Base-by-base conservation (phyloP, 2,888 invertebrate genomes). In the Gymnosoma rotundatum region DNA sequence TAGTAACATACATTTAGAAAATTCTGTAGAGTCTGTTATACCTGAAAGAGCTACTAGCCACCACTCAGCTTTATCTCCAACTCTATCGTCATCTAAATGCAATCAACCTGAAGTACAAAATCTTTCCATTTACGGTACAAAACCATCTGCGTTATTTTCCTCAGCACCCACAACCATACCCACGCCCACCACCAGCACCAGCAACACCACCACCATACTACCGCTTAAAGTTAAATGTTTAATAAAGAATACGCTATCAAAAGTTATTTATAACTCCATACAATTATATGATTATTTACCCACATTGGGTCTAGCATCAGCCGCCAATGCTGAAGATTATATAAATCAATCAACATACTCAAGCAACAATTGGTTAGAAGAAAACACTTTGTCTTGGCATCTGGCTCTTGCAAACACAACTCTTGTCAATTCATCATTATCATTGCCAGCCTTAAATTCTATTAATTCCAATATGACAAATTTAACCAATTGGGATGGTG, bases 1-100 rank as follows among this genome's bases (percentile, higher is more conserved):
- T 85, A 89, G 87, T 87, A 87, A 89, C 87, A 88, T 83, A 83
- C 80, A 86, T 88, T 87, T 52, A 18, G 10, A 10, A 18, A 52
- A 52, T 18, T 52, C 20, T 10, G 4, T 52, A 14, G 69, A 61
- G 7, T 56, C 70, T 32, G 20, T 32, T 45, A 32, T 45, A 52
- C 25, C 72, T 72, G 64, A 52, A 42, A 20, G 67, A 25, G 16
- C 21, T 42, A 58, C 52, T n/a, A 42, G n/a, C 4, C 16, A 20
- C n/a, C 32, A 32, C 8, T 32, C 32, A 32, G 3, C 32, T 7
- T 42, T 25, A n/a, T 16, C 52, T 10, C 6, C 32, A 32, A 0
- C 32, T 7, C 25, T 25, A n/a, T 16, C 52, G 7, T 10, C 21
- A 12, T 14, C 64, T 10, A n/a, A 50, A n/a, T 32, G 25, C 18